Percentiles rank a stretch among this genome's conserved stretches.
phyloP scores from a whole-genome alignment of 2,113 vertebrate genomes.

The Pterophyllum scalare region DNA sequence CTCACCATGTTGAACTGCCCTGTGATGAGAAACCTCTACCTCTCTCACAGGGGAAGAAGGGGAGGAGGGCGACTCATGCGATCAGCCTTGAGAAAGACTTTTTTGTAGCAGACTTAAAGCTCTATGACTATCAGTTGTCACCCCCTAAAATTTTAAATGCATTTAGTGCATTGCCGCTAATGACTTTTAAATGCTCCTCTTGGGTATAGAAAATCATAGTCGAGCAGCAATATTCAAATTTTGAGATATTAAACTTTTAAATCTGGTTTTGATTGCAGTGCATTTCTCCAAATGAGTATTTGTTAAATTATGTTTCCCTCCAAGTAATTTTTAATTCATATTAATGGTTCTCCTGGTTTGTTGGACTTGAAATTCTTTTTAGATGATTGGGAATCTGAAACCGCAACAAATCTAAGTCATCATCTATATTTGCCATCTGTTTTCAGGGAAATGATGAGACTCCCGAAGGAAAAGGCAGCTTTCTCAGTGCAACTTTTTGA shows the following conservation, averaged over 20 bases:
- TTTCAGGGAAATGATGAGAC: conserved; percentile 14
- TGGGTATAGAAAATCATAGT: not conserved
- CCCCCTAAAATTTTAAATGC: conserved; percentile 43
- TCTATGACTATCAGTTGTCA: conserved; percentile 63
- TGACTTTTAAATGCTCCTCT: conserved; percentile 3
- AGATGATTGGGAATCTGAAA: conserved; percentile 11
- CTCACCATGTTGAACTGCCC: conserved; percentile 70
- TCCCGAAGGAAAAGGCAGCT: not conserved
- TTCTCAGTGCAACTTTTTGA: conserved; percentile 22
- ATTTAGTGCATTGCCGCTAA: not conserved
- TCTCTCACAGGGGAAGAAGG: conserved; percentile 45
- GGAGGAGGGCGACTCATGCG: conserved; percentile 49
- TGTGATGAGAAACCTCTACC: conserved; percentile 72
- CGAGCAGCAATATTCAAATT: not conserved
- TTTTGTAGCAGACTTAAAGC: conserved; percentile 54
- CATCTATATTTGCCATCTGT: not conserved
- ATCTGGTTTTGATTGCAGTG: not conserved
- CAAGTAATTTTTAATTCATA: conserved; percentile 1
- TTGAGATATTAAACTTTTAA: not conserved
- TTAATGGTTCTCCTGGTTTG: not conserved
- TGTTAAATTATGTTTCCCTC: not conserved
- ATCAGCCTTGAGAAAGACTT: conserved; percentile 56
- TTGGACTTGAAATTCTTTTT: conserved; percentile 10
- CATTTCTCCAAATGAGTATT: not conserved
- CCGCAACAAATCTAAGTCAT: not conserved